These are phyloP conservation scores for Parauchenoglanis punctatus DNA, from an alignment of 2,797 vertebrate species.

Conservation along the genomic window DNA sequence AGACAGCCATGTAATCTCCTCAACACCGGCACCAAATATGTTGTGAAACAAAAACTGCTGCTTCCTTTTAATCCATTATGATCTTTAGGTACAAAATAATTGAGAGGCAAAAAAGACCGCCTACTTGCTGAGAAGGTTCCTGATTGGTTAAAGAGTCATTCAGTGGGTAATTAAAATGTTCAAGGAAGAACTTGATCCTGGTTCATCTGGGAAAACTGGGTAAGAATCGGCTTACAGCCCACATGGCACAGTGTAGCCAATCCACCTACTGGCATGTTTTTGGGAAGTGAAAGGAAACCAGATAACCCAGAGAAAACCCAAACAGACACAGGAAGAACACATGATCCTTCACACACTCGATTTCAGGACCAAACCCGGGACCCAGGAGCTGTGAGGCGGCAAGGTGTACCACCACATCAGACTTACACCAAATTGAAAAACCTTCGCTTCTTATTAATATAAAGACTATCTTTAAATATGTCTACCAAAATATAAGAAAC, in stretches of 20 bases:
- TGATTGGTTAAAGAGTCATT: constrained; percentile 8
- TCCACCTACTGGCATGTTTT: neutral
- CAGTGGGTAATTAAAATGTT: neutral
- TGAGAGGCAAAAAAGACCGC: no score
- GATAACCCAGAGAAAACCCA: neutral
- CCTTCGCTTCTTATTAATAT: neutral
- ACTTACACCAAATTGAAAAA: neutral
- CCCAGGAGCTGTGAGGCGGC: neutral
- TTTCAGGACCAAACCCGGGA: neutral
- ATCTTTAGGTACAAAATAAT: neutral
- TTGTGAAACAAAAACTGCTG: neutral
- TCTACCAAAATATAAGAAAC: neutral
- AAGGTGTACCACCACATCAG: neutral
- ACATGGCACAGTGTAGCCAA: neutral
- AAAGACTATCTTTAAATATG: neutral
- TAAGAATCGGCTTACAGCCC: neutral
- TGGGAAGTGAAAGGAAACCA: neutral
- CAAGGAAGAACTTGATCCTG: neutral
- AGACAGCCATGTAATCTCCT: neutral
- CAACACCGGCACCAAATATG: neutral
- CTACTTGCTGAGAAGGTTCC: neutral
- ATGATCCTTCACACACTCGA: neutral
- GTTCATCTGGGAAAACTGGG: neutral
- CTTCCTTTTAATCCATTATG: neutral
- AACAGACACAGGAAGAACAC: neutral